Conservation (phyloP, 2,113 vertebrate species). For the Tupaia chinensis region DNA sequence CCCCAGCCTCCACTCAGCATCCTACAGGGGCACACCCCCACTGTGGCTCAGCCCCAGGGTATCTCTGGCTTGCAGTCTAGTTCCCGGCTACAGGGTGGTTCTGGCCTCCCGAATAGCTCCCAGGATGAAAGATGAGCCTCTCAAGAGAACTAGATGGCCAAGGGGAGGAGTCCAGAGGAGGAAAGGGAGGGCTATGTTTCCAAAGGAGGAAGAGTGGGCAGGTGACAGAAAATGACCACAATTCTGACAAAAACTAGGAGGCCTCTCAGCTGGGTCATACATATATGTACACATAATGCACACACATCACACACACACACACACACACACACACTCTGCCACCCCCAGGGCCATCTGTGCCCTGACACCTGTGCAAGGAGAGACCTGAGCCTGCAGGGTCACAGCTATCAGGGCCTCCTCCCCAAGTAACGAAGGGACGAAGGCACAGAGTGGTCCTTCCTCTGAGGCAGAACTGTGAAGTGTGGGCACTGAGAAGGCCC, state of each 20-base stretch:
- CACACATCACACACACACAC: too few species aligned
- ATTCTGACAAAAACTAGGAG: not conserved
- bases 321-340: too few species aligned
- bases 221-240: not conserved
- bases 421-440: too few species aligned
- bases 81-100: not conserved
- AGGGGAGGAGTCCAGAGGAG: not conserved
- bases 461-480: not conserved
- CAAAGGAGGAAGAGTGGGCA: not conserved
- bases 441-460: too few species aligned
- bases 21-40: not conserved
- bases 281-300: too few species aligned
- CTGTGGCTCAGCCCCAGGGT: not conserved
- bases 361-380: too few species aligned
- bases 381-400: too few species aligned
- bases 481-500: not conserved
- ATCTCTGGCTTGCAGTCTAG: too few species aligned
- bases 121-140: not conserved
- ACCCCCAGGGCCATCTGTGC: too few species aligned
- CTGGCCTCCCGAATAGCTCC: not conserved
- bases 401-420: too few species aligned
- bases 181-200: not conserved
- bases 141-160: not conserved
- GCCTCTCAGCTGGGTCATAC: not conserved
- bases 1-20: not conserved